Percentiles rank a stretch among this genome's conserved stretches.
These are phyloP conservation scores for Leptopilina myrica DNA, from an alignment of 2,888 invertebrate genomes.

Conservation along the genomic window DNA sequence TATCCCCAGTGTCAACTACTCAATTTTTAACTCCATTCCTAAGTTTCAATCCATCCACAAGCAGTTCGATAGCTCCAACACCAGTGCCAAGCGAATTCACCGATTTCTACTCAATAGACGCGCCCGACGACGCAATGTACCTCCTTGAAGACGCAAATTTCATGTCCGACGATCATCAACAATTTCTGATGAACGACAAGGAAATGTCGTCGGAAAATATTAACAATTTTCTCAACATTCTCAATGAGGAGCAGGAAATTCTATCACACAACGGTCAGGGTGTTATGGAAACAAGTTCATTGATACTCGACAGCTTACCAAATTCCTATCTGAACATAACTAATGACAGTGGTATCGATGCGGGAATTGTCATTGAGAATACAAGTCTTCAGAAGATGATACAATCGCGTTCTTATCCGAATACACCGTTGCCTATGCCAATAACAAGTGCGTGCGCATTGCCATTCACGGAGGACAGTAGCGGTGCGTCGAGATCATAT, in stretches of 20 bases:
- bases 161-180: constrained; percentile 68
- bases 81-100: constrained; percentile 85
- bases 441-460: constrained; percentile 61
- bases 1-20: constrained; percentile 73
- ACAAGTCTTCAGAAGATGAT: constrained; percentile 68
- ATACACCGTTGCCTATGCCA: constrained; percentile 72
- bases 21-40: constrained; percentile 65
- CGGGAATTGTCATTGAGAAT: constrained; percentile 63
- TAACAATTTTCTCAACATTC: constrained; percentile 82
- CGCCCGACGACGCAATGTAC: constrained; percentile 78
- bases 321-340: constrained; percentile 64
- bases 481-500: constrained; percentile 83
- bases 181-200: constrained; percentile 72
- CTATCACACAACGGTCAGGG: constrained; percentile 53
- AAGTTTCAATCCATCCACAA: constrained; percentile 77
- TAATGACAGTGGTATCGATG: constrained; percentile 60
- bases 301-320: constrained; percentile 61
- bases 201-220: constrained; percentile 80
- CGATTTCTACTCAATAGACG: constrained; percentile 82
- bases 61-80: constrained; percentile 83
- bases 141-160: constrained; percentile 71
- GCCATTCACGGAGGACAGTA: constrained; percentile 68
- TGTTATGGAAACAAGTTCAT: constrained; percentile 62
- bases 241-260: constrained; percentile 75
- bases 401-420: constrained; percentile 75